phyloP scores from a whole-genome alignment of 2,113 vertebrate species.

The Maccullochella peelii region DNA sequence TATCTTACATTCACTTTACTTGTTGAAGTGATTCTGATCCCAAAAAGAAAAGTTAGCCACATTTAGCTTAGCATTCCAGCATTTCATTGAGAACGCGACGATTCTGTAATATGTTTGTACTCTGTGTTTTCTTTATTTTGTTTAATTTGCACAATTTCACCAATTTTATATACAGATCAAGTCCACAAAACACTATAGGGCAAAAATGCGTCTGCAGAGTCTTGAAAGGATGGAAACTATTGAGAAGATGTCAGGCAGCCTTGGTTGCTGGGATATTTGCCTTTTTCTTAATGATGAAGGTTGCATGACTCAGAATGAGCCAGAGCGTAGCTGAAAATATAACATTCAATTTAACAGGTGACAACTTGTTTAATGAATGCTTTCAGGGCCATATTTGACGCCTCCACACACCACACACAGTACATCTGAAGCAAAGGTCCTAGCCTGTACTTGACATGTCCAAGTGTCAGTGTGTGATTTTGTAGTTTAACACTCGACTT shows the following conservation, averaged over 20 bases:
- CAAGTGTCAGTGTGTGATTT: conserved; percentile 41
- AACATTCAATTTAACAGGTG: conserved; percentile 36
- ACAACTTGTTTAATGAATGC: conserved; percentile 52
- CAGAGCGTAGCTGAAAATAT: neutral
- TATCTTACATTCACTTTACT: no score
- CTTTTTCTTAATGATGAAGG: neutral
- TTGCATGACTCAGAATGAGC: conserved; percentile 14
- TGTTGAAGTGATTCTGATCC: no score
- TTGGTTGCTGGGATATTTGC: neutral
- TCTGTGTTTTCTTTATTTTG: no score
- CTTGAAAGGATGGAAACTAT: neutral
- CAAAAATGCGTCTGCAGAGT: neutral
- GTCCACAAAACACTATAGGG: neutral
- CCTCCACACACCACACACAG: conserved; percentile 33
- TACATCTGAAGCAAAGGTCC: neutral
- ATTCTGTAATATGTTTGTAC: no score
- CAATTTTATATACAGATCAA: neutral
- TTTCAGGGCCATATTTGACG: conserved; percentile 27
- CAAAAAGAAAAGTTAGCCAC: no score
- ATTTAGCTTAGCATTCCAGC: no score
- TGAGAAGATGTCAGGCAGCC: neutral
- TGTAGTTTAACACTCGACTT: neutral
- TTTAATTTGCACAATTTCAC: neutral
- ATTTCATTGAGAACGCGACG: no score
- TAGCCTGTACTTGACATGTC: conserved; percentile 33